Evolutionary conservation across 30 jellyfish, hydroid and myxozoan species (phyloP), one percentile per base, ranked within the genome.

Genomic region (Nemopilema nomurai): DNA sequence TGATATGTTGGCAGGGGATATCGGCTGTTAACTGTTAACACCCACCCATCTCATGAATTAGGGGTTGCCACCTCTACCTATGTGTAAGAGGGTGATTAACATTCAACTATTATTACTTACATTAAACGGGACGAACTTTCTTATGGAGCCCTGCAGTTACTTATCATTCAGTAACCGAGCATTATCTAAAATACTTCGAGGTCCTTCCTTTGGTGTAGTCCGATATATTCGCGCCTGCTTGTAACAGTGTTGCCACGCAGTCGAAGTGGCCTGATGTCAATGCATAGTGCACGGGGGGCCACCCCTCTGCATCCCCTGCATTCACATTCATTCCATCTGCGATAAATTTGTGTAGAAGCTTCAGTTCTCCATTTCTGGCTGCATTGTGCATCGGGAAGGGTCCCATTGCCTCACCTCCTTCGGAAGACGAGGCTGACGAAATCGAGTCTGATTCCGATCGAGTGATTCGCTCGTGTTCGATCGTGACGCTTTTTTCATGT

Each of bases 281-380:
- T 13, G 97, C 97, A 28, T 90, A 82, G 50, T 90, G 97, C 52
- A 90, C 79, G n/a, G 97, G 97, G 8, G 97, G 97, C 97, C 97
- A 90, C 22, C 93, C 91, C 0, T 83, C 79, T 0, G 84, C 94
- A 51, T 90, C 97, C 24, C 84, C 1, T 18, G 83, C 87, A 70
- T 90, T 90, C n/a, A 90, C 93, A 63, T 83, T 82, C 79, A 74
- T 79, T 53, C 96, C 93, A 7, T 63, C 53, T 49, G 85, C 57
- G 17, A 90, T 57, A 0, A 62, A 62, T 69, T 72, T 70, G 28
- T 76, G 82, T 67, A 90, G 74, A 31, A 69, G 77, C 67, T 75
- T 81, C 51, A 67, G 64, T 28, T 65, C 51, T 25, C 97, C 97
- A n/a, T 49, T 50, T 71, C 78, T 82, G 24, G 93, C 97, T 1